These are phyloP conservation scores for Standfussiana lucernea DNA, from an alignment of 2,888 invertebrate genomes.

Conservation along the genomic window DNA sequence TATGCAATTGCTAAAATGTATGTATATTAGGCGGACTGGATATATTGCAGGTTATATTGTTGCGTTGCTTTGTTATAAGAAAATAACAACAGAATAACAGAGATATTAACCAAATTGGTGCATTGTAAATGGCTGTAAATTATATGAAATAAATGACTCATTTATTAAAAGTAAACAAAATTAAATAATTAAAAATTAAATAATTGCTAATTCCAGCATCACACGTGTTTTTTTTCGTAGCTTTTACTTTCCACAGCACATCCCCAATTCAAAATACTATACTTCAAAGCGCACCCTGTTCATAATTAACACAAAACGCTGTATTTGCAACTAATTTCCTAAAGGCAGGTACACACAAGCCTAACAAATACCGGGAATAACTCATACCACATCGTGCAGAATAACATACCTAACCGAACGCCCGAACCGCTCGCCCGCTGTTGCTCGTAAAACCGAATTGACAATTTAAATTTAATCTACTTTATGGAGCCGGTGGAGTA, in stretches of 20 bases:
- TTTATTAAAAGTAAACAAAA: not conserved
- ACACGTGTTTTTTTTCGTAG: not conserved
- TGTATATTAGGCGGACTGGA: not conserved
- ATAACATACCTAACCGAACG: slow-evolving; percentile 59
- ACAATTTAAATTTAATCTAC: slow-evolving; percentile 89
- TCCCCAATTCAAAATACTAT: not conserved
- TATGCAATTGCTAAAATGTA: slow-evolving; percentile 43
- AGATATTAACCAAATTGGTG: not conserved
- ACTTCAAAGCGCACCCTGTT: slow-evolving; percentile 1
- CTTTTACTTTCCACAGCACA: not conserved
- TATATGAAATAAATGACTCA: not conserved
- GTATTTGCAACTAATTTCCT: slow-evolving; percentile 56
- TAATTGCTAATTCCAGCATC: not conserved
- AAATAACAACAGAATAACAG: not conserved
- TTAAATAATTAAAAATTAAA: too few relatives aligned
- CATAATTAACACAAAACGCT: slow-evolving; percentile 16
- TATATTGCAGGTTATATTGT: not conserved
- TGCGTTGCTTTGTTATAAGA: not conserved
- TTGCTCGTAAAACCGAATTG: slow-evolving; percentile 87
- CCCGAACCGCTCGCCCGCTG: slow-evolving; percentile 72
- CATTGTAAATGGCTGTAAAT: not conserved
- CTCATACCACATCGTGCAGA: slow-evolving; percentile 66
- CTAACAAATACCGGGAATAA: slow-evolving; percentile 71
- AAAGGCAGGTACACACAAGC: slow-evolving; percentile 64
- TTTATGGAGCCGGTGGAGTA: slow-evolving; percentile 80